Base-by-base conservation (phyloP, 1,140 invertebrate species). In the Halotydeus destructor region DNA sequence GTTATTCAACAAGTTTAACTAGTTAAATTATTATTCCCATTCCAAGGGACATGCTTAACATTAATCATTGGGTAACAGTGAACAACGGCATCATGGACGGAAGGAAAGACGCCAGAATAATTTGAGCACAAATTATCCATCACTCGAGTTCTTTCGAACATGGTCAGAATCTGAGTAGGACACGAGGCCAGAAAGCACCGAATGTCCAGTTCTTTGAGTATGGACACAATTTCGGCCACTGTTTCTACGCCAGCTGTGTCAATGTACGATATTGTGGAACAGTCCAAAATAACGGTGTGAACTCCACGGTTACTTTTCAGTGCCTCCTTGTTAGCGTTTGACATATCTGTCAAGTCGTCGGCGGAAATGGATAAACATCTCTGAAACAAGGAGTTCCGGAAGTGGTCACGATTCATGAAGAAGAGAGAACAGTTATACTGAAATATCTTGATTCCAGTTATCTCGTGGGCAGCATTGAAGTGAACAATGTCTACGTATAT, bases 401-500 rank as follows among this genome's bases (percentile, higher is more conserved):
- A 66, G 12, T 58, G 52, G 50, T 65, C 63, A 2, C 59, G 57
- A 49, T 64, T 67, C 5, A 60, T 59, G 46, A 62, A 66, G 48
- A 63, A 66, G n/a, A 67, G 38, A 14, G 61, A 57, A 16, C 60
- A 55, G 28, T 62, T 56, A 47, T 64, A 65, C 18, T 59, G 54
- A 52, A 62, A 65, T 9, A 67, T 56, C 42, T 59, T 62, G 11
- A 66, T 50, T 18, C 62, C 61, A 8, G 55, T 54, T 36, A 60
- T 50, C 48, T 63, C 60, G 22, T 52, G 43, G 18, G 55, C 71
- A 25, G 58, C 56, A 55, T 69, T 66, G 51, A 75, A 79, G 54
- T 71, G 59, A 40, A 71, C 69, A 32, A 68, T 60, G 53, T 82
- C 77, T 22, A 80, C 58, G 56, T 79, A 83, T 1, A 83, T 55